These are phyloP conservation scores for Carassius gibelio DNA, from an alignment of 2,113 vertebrate species.

Conservation along the genomic window DNA sequence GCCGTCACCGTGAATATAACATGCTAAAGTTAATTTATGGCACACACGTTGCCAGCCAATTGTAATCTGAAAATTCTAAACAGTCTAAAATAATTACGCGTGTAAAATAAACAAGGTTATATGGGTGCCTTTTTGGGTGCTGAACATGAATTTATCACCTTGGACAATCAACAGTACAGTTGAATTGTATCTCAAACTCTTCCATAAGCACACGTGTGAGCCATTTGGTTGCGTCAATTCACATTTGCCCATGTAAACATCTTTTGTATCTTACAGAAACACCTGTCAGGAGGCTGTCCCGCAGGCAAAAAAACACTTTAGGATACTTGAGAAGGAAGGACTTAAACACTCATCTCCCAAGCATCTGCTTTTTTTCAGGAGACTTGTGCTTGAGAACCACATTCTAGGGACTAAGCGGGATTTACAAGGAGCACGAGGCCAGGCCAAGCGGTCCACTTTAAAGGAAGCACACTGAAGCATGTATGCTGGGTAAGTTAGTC, in stretches of 20 bases:
- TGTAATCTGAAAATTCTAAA: conserved; percentile 37
- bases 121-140: not conserved
- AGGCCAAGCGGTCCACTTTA: conserved; percentile 61
- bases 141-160: not conserved
- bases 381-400: conserved; percentile 75
- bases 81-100: conserved; percentile 32
- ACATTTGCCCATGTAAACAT: conserved; percentile 40
- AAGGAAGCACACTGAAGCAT: conserved; percentile 44
- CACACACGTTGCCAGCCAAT: conserved; percentile 16
- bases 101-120: not conserved
- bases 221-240: conserved; percentile 15
- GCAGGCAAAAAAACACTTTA: conserved; percentile 73
- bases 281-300: conserved; percentile 67
- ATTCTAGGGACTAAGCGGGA: conserved; percentile 75
- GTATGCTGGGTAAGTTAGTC: conserved; percentile 50
- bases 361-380: conserved; percentile 74
- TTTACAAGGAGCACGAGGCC: conserved; percentile 70
- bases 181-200: not conserved
- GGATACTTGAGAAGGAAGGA: conserved; percentile 66
- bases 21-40: conserved; percentile 34
- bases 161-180: not conserved
- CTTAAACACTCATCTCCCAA: conserved; percentile 49
- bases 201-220: conserved; percentile 16
- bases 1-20: not conserved
- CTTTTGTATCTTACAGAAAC: conserved; percentile 57